Base-by-base conservation (phyloP, 2,113 vertebrate species). In the Zosterops hypoxanthus region DNA sequence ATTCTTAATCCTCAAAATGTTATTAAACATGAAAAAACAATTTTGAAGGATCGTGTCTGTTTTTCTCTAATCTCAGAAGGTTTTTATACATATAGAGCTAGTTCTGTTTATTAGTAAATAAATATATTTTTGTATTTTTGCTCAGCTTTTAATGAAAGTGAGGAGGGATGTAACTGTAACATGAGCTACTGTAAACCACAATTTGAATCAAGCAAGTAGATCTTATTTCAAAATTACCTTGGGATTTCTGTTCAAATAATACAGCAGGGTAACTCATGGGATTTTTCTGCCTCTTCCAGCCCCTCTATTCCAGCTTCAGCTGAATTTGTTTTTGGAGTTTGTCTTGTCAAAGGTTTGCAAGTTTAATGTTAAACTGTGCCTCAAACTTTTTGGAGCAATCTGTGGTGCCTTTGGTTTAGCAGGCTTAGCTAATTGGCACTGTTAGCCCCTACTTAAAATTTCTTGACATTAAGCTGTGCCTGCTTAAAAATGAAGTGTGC, bases 381-480 rank as follows among this genome's bases (percentile, higher is more conserved):
- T 76, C 69, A 55, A 86, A 55, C 29, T 56, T 71, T 59, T 14
- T 83, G 56, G 33, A 72, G 53, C n/a, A 33, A 23, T 73, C 41
- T 79, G 28, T 36, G 0, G 1, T 78, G 57, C 39, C 53, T 85
- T 52, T 66, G 23, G 44, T 83, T 73, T 68, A 82, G 79, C 49
- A 71, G 36, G 52, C 83, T 57, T 72, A 53, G 52, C 59, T 86
- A 55, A 70, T 59, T n/a, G 61, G 26, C 71, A 57, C 57, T 69
- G 47, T 70, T 90, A 94, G 69, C 33, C 65, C 3, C 3, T 53
- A 11, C 49, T 95, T 82, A 72, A 86, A 87, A 89, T 82, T 86
- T 86, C 77, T 82, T 93, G 91, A 94, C 72, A 60, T 72, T 91
- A 95, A 94, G 65, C 87, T 64, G 21, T 55, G 56, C 46, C 31